Base-by-base conservation (phyloP, 2,888 invertebrate genomes). In the Tetanocera ferruginea region DNA sequence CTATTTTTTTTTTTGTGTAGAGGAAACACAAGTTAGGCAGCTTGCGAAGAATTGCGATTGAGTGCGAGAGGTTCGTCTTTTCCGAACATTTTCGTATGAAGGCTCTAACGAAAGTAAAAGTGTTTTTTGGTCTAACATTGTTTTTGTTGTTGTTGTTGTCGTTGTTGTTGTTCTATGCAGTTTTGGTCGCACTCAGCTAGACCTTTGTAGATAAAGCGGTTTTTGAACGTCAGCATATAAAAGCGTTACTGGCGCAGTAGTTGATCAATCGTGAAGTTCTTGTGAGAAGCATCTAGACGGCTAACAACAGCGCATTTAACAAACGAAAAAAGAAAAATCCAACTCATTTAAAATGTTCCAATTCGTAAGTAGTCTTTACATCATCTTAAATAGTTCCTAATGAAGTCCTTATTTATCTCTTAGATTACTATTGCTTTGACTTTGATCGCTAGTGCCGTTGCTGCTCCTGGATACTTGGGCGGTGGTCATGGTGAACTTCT, bases 401-500 rank as follows among this genome's bases (percentile, higher is more conserved):
- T 51, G 62, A 25, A 8, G 6, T 55, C n/a, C 0, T 71, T 9
- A n/a, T 31, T 28, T 14, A 62, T 62, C 28, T 31, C 69, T 14
- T 78, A 87, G 88, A 81, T 88, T 70, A 78, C 85, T 76, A 82
- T 88, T 52, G 83, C 85, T 75, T 82, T 84, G 66, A 85, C 85
- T 79, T 83, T 88, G 78, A 78, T 88, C 78, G 88, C 87, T 78
- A 83, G 86, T 80, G 87, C 81, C 80, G 83, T 83, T 70, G 89
- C 88, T 76, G 87, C 87, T 83, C 89, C 89, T 82, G 89, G 89
- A 81, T 86, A 87, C 66, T 79, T 87, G 81, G 87, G 86, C 60
- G 87, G 82, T 62, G 81, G 57, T 6, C 57, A 34, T 25, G 52
- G 78, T 55, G 80, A 69, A 6, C 76, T 76, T 5, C 78, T 84